Conservation (phyloP, 2,797 vertebrate genomes). For the Tragopan temminckii region DNA sequence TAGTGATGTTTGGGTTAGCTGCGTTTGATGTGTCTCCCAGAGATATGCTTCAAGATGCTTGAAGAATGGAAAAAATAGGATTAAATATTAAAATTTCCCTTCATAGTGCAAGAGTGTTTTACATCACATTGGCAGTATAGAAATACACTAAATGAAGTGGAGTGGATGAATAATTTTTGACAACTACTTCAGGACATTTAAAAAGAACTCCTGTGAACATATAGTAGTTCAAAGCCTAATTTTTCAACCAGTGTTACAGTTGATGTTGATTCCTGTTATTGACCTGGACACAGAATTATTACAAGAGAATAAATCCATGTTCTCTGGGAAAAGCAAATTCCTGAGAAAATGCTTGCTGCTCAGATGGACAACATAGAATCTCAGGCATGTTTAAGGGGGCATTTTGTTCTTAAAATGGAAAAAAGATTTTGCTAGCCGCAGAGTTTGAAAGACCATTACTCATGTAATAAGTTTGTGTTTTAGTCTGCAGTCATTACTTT, state of each 20-base stretch:
- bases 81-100: constrained; percentile 18
- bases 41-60: background rate
- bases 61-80: background rate
- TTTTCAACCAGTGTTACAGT: background rate
- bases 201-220: background rate
- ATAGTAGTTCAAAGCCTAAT: background rate
- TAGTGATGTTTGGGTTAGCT: background rate
- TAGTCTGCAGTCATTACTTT: background rate
- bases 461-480: background rate
- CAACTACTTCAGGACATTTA: background rate
- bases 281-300: background rate
- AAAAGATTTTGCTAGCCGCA: constrained; percentile 11
- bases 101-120: background rate
- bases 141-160: background rate
- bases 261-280: background rate
- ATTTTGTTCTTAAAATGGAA: constrained; percentile 9
- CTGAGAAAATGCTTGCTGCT: background rate
- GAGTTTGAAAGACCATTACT: background rate
- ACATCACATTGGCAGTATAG: background rate
- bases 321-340: background rate
- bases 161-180: background rate
- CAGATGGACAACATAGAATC: background rate
- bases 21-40: background rate
- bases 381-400: background rate
- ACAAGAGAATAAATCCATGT: background rate